Evolutionary conservation across 2,113 vertebrate genomes (phyloP).

Genomic region (Zapus hudsonius): DNA sequence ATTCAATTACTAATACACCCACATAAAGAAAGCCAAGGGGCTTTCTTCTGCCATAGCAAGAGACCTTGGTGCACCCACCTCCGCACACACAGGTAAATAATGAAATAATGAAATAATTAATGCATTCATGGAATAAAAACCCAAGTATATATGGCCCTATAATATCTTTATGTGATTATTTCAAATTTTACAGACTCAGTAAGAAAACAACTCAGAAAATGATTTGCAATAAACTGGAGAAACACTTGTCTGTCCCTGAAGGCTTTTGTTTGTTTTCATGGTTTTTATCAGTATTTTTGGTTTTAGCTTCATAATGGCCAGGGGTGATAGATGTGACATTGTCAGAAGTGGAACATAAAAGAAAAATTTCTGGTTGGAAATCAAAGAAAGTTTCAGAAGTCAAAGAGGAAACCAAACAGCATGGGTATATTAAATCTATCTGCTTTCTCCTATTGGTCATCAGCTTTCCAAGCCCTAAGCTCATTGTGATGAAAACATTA

Average conservation of each 20-base stretch:
- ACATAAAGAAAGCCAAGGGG: no score
- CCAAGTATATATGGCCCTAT: neutral
- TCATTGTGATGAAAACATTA: neutral
- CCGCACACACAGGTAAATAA: no score
- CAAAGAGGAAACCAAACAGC: neutral
- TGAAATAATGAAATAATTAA: no score
- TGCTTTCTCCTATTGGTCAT: neutral
- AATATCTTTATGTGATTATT: neutral
- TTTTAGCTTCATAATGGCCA: neutral
- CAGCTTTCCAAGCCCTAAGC: neutral
- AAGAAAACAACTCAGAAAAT: neutral
- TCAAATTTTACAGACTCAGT: neutral
- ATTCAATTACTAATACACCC: no score
- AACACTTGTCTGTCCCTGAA: neutral
- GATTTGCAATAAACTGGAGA: neutral
- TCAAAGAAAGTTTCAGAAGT: neutral
- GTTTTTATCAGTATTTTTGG: neutral
- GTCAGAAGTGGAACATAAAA: neutral
- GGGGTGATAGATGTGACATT: neutral
- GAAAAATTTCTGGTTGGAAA: slow-evolving; percentile 5
- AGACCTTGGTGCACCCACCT: no score
- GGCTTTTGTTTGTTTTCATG: neutral
- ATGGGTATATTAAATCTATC: neutral
- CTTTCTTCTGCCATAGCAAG: no score
- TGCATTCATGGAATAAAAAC: neutral